Evolutionary conservation across 37 sponge, comb jelly and placozoan genomes (phyloP).

Genomic region (Crambe crambe): DNA sequence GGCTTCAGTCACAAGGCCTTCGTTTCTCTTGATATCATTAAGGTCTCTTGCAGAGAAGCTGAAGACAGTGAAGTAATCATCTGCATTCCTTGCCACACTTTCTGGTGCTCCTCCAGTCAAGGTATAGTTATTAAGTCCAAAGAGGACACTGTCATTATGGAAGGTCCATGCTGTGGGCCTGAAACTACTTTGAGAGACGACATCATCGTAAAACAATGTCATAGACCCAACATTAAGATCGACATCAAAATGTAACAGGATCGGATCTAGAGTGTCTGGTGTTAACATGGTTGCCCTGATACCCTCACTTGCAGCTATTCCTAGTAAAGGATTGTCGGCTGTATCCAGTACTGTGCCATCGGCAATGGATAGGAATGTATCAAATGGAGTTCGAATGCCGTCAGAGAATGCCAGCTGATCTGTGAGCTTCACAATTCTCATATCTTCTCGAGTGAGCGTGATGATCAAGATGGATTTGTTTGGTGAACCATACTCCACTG

Average conservation of each 20-base stretch:
- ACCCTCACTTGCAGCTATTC: constrained; percentile 20
- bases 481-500: constrained; percentile 35
- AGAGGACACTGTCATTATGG: constrained; percentile 40
- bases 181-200: constrained; percentile 55
- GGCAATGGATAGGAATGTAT: constrained; percentile 54
- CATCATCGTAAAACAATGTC: constrained; percentile 76
- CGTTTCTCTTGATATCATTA: constrained; percentile 85
- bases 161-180: constrained; percentile 42
- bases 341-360: constrained; percentile 71
- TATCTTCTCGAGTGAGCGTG: constrained; percentile 56
- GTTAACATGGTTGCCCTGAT: constrained; percentile 11
- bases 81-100: constrained; percentile 18
- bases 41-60: constrained; percentile 55
- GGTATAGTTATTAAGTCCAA: constrained; percentile 48
- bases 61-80: constrained; percentile 73
- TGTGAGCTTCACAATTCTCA: constrained; percentile 56
- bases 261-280: constrained; percentile 41
- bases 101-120: constrained; percentile 71
- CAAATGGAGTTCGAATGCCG: constrained; percentile 6
- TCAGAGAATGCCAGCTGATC: not conserved
- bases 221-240: constrained; percentile 81
- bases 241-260: constrained; percentile 64
- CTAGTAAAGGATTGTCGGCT: constrained; percentile 59
- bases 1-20: constrained; percentile 53
- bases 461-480: constrained; percentile 66